These are phyloP conservation scores for Protophormia terraenovae DNA, from an alignment of 2,888 invertebrate genomes.

Conservation along the genomic window DNA sequence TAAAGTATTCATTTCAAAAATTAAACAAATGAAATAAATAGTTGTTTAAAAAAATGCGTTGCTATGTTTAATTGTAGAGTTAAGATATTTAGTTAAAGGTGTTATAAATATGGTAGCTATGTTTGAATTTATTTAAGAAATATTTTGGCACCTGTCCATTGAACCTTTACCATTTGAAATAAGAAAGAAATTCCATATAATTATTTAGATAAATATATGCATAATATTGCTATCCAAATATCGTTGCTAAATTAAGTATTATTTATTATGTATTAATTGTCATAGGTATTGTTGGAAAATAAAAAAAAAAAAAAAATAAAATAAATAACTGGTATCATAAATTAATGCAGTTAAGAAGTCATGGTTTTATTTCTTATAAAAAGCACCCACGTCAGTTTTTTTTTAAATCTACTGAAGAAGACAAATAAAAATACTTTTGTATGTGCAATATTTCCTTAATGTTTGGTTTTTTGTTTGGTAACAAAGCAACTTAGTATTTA, in stretches of 20 bases:
- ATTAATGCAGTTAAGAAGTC: background rate
- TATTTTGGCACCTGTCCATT: conserved; percentile 58
- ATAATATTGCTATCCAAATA: background rate
- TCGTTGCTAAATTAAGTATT: too few relatives aligned
- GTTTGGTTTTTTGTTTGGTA: background rate
- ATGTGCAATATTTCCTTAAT: background rate
- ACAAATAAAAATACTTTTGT: too few relatives aligned
- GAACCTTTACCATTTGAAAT: background rate
- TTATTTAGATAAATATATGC: background rate
- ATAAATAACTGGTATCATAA: background rate
- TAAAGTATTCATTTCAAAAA: conserved; percentile 24
- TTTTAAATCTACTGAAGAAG: background rate
- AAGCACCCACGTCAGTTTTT: background rate
- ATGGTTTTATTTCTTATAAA: background rate
- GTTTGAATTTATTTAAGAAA: background rate
- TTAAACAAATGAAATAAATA: conserved; percentile 3
- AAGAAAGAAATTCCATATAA: background rate
- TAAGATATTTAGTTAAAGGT: background rate
- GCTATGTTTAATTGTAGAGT: background rate
- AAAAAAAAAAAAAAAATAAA: too few relatives aligned
- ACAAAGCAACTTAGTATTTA: background rate
- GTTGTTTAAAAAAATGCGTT: conserved; percentile 24
- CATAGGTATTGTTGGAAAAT: background rate
- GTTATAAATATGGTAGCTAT: too few relatives aligned
- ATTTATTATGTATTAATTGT: background rate